Base-by-base conservation (phyloP, 2,797 vertebrate species). In the Ataeniobius toweri region DNA sequence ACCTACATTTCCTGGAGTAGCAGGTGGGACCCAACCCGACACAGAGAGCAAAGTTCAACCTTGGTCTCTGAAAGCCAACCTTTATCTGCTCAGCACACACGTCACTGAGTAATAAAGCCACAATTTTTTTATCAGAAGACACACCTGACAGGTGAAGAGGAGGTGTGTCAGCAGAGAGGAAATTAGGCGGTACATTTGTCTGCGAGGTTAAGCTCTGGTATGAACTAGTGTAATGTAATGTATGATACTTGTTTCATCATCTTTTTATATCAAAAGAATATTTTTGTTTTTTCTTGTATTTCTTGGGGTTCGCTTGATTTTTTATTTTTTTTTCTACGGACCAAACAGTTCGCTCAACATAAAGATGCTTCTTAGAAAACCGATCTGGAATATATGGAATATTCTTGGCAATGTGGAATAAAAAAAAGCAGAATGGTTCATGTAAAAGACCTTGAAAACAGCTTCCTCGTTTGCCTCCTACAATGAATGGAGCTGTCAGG, bases 1-100 rank as follows among this genome's bases (percentile, higher is more conserved):
- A 71, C 65, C 68, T 84, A 81, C 26, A 91, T 87, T 94, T 94
- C 92, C 91, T 90, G 87, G 80, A 89, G 84, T 56, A 28, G 59
- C 82, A 81, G 88, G 82, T 86, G 86, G 90, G 85, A 79, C 79
- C 70, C 74, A 79, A 75, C 82, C 82, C 50, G 69, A 77, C 26
- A 55, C 69, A 76, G 83, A 75, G 84, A 76, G 61, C 93, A 95
- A 95, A 81, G 94, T 95, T 85, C 92, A 94, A 18, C 50, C 74
- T 9, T 13, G 65, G 53, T 36, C 63, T 26, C 59, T 77, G 78
- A 58, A 87, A 72, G 71, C 71, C 80, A 74, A 72, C 71, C 75
- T 77, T 89, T 89, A 92, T 92, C 86, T 69, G 22, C 77, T 55
- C 68, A 24, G 59, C n/a, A 0, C 72, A 76, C 14, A 48, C 70